Base-by-base conservation (phyloP, 2,888 invertebrate species). In the Xylota sylvarum region DNA sequence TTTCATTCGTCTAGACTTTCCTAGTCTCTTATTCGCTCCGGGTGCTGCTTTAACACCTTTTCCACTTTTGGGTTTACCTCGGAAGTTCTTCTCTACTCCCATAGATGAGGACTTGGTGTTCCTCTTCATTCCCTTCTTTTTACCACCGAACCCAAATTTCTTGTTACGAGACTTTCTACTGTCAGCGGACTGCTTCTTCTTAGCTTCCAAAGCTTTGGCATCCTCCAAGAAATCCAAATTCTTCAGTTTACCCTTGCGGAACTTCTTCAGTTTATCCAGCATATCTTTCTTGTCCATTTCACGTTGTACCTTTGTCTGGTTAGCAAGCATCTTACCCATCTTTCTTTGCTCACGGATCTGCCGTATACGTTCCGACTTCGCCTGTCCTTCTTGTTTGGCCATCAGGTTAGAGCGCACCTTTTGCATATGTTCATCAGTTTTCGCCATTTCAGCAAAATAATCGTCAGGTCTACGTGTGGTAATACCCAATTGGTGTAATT, bases 401-500 rank as follows among this genome's bases (percentile, higher is more conserved):
- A 97, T 94, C 32, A 98, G 92, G 90, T 96, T 96, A 90, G 96
- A 94, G 60, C 98, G 94, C 0, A 98, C 96, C 93, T 98, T 98
- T 90, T 98, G 98, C 99, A 99, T 99, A 90, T 99, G 99, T 37
- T 95, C 95, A 93, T 99, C 99, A 12, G 97, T 94, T 92, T 99
- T 99, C 0, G 98, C 98, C 99, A 99, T 99, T 94, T 99, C 98
- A 0, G 99, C 99, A 93, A 98, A 99, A 92, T 98, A 99, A 92
- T 99, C 99, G 74, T 97, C 97, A 0, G 99, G 99, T 64, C 96
- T 94, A 90, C 95, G 96, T 0, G 98, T 98, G 0, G 95, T 93
- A 58, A 98, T 93, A 19, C 95, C 95, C 5, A 97, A 91, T 46
- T 95, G 94, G 83, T 97, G 96, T 7, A 99, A 93, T 88, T 94